phyloP scores from a whole-genome alignment of 2,113 vertebrate genomes.

The Hippocampus mohnikei region DNA sequence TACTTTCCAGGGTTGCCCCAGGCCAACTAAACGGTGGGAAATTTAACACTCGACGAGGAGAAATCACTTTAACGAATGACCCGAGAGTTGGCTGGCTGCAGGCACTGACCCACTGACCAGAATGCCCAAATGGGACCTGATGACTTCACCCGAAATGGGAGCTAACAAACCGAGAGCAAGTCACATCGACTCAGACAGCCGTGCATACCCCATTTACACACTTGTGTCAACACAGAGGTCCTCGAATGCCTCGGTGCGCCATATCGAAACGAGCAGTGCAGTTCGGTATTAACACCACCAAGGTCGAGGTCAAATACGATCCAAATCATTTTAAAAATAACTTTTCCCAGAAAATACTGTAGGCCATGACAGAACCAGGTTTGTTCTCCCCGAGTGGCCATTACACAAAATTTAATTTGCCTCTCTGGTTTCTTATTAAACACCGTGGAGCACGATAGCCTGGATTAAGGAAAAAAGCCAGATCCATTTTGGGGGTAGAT shows the following conservation, averaged over 20 bases:
- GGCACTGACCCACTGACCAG: constrained; percentile 53
- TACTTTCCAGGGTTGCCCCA: constrained; percentile 42
- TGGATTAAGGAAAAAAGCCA: neutral
- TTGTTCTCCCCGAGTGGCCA: neutral
- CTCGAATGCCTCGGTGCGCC: neutral
- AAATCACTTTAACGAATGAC: constrained; percentile 45
- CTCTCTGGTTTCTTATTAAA: neutral
- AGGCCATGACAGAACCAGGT: neutral
- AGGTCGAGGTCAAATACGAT: neutral
- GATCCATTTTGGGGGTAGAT: neutral
- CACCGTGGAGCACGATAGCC: no score
- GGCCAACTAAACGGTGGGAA: constrained; percentile 52
- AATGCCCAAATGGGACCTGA: constrained; percentile 38
- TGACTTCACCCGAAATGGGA: constrained; percentile 33
- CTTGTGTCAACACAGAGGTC: constrained; percentile 7
- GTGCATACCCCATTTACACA: constrained; percentile 11
- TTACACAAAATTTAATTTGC: neutral
- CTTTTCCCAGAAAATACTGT: neutral
- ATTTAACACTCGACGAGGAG: constrained; percentile 53
- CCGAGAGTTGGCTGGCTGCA: constrained; percentile 33
- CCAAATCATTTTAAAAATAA: neutral
- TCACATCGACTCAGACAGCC: constrained; percentile 10
- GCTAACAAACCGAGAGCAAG: constrained; percentile 19
- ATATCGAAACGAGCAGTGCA: neutral
- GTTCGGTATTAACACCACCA: neutral